Evolutionary conservation across 2,797 vertebrate genomes (phyloP), one percentile per base, ranked within the genome.

Genomic region (Pseudomugil tenellus): DNA sequence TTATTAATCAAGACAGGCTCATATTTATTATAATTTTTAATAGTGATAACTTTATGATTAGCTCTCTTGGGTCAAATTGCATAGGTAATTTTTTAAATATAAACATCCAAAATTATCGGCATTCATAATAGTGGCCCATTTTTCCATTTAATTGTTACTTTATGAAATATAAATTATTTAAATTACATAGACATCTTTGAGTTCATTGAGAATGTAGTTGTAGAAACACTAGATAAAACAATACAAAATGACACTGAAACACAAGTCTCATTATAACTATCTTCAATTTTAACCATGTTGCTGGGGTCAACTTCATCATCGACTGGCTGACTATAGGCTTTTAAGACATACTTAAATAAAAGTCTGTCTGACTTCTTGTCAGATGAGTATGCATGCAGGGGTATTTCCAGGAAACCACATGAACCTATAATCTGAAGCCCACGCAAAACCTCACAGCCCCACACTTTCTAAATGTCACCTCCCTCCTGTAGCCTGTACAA

Each of bases 351-450:
- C 11, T 69, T 13, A 74, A 71, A 62, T 75, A 32, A 74, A 80
- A 79, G 26, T 29, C 21, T 3, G 13, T 9, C 54, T n/a, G 31
- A 76, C 58, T 79, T 81, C 78, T 41, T 49, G 32, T 23, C 29
- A 87, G 53, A 70, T 76, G 71, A 32, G 63, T 87, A 86, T 90
- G 82, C 83, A 88, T 70, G 53, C 39, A 19, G 43, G 86, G 82
- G 88, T 85, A 93, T 93, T 94, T 93, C 91, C 86, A 91, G 89
- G 87, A 87, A 87, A 87, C 84, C 86, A 74, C 85, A 87, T 70
- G 69, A 63, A 72, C 72, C 55, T 59, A 66, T 56, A 37, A 79
- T 76, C 58, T 81, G 49, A 76, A 19, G 28, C 89, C 89, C 78
- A 91, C 88, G 41, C 76, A 72, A 14, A 57, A 39, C 8, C 2